phyloP scores from a whole-genome alignment of 1,140 invertebrate species.

The Oppia nitens region DNA sequence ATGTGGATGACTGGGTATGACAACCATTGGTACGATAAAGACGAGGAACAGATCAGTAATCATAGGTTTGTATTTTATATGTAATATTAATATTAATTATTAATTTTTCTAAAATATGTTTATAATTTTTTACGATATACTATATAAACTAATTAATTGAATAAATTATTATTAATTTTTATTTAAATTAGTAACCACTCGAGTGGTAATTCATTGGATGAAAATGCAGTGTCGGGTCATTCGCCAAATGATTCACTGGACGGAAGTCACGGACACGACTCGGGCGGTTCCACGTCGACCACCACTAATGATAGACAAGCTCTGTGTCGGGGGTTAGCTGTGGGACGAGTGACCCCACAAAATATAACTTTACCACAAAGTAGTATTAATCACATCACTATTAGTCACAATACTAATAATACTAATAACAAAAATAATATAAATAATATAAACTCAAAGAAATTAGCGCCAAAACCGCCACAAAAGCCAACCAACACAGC shows the following conservation, averaged over 20 bases:
- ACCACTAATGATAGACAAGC: slow-evolving; percentile 16
- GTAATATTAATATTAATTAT: slow-evolving; percentile 5
- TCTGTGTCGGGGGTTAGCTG: slow-evolving; percentile 11
- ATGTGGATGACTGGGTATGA: slow-evolving; percentile 88
- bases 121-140: slow-evolving; percentile 18
- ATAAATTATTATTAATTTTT: no score
- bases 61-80: neutral
- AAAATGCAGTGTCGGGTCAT: slow-evolving; percentile 48
- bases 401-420: slow-evolving; percentile 1
- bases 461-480: slow-evolving; percentile 5
- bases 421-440: neutral
- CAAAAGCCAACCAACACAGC: slow-evolving; percentile 3
- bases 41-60: slow-evolving; percentile 39
- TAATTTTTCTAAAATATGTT: neutral
- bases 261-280: neutral
- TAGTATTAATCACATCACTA: neutral
- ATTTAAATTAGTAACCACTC: slow-evolving; percentile 55
- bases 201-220: slow-evolving; percentile 59
- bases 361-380: slow-evolving; percentile 2
- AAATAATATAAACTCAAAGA: neutral
- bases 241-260: slow-evolving; percentile 2
- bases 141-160: slow-evolving; percentile 29
- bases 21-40: slow-evolving; percentile 76
- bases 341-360: slow-evolving; percentile 4
- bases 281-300: neutral